phyloP scores from a whole-genome alignment of 2,113 vertebrate genomes.

The Phaetusa simplex region DNA sequence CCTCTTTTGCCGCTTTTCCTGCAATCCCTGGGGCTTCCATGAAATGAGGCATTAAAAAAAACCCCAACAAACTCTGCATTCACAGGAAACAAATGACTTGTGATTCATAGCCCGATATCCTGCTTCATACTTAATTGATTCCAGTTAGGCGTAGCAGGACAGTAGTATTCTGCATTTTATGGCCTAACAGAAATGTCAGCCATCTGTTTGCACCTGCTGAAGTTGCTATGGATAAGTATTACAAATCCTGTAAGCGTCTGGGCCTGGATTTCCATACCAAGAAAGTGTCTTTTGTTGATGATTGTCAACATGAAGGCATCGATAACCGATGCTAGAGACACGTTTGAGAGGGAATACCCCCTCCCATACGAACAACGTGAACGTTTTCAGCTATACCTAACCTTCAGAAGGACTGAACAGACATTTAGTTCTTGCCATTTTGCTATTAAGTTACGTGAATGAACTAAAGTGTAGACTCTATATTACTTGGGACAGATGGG shows the following conservation, averaged over 20 bases:
- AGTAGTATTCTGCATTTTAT: conserved; percentile 40
- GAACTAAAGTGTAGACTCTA: conserved; percentile 56
- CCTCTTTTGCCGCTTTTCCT: neutral
- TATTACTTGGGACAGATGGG: conserved; percentile 73
- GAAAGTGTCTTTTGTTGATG: neutral
- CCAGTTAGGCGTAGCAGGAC: conserved; percentile 25
- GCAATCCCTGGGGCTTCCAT: neutral
- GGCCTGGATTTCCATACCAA: neutral
- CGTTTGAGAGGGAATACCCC: neutral
- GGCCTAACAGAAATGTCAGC: conserved; percentile 62
- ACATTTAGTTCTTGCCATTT: conserved; percentile 49
- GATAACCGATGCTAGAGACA: neutral
- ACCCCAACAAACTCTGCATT: neutral
- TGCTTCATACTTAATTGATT: conserved; percentile 36
- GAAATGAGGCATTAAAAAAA: neutral
- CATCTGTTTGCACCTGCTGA: conserved; percentile 69
- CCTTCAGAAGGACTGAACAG: conserved; percentile 57
- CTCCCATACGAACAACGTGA: neutral
- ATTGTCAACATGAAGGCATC: neutral
- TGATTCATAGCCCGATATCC: conserved; percentile 31
- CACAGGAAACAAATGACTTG: conserved; percentile 30
- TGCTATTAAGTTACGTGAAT: conserved; percentile 55
- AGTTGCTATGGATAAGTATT: conserved; percentile 7
- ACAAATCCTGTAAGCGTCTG: conserved; percentile 6
- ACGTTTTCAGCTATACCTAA: conserved; percentile 26